These are phyloP conservation scores for Dryocosmus kuriphilus DNA, from an alignment of 2,888 invertebrate genomes.

Conservation along the genomic window DNA sequence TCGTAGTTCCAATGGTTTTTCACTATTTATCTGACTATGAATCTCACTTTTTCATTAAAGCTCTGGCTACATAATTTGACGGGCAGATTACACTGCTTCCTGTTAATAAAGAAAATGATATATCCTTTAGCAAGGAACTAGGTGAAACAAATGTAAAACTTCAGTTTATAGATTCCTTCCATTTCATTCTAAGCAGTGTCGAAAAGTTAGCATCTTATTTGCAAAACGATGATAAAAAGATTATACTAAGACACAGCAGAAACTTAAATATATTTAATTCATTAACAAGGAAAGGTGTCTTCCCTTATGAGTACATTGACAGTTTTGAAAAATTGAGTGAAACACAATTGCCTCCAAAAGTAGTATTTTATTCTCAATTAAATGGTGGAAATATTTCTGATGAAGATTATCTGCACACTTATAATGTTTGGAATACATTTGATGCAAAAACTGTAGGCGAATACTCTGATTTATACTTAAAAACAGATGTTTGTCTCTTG, in stretches of 20 bases:
- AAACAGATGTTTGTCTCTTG: too few relatives aligned
- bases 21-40: too few relatives aligned
- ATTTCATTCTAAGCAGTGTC: background rate
- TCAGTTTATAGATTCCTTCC: constrained; percentile 29
- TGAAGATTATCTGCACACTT: too few relatives aligned
- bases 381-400: constrained; percentile 11
- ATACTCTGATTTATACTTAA: too few relatives aligned
- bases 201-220: constrained; percentile 30
- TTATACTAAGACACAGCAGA: background rate
- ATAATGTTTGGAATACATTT: background rate
- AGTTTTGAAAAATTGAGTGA: constrained; percentile 21
- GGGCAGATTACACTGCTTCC: too few relatives aligned
- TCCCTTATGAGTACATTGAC: constrained; percentile 67
- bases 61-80: too few relatives aligned
- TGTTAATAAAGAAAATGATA: too few relatives aligned
- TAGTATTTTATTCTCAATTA: background rate
- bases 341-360: constrained; percentile 18
- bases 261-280: constrained; percentile 22
- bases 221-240: background rate
- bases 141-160: background rate
- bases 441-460: background rate
- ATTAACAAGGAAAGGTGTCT: constrained; percentile 63
- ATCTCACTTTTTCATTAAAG: too few relatives aligned
- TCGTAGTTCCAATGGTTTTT: too few relatives aligned
- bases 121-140: constrained; percentile 39